Base-by-base conservation (phyloP, 2,113 vertebrate genomes). In the Bothrops jararaca region DNA sequence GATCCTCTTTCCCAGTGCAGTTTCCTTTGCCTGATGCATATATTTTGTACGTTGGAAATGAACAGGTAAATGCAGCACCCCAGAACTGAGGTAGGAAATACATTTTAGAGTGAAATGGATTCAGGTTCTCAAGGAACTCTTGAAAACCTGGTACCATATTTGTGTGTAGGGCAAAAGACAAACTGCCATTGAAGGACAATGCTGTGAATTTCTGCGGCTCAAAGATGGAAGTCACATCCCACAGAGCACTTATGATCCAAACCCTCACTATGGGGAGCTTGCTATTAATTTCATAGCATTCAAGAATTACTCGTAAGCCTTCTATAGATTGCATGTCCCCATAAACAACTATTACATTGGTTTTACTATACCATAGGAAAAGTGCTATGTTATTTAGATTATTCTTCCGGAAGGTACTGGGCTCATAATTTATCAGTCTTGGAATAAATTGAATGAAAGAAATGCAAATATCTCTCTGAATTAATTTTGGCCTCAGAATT, bases 121-220 rank as follows among this genome's bases (percentile, higher is more conserved):
- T 74, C 39, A 74, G 69, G 0, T 18, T 20, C 69, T 74, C 29
- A 34, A 74, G 69, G 15, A 34, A 74, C 13, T 34, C 1, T 34
- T 74, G 69, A 74, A 74, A 74, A 5, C 69, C 69, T 34, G 69
- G 69, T 34, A 74, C 69, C 1, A 2, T 34, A 34, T 39, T 34
- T 74, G n/a, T 74, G 2, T 39, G 69, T 0, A 34, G 1, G 15
- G n/a, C n/a, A 34, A 74, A 74, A 0, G 69, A 74, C n/a, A 74
- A 74, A n/a, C 69, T 74, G 2, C 69, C 69, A 39, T 74, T 74
- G n/a, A 74, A 74, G 0, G 69, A 74, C 12, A 34, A 3, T 74
- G 5, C 0, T 0, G 69, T 74, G n/a, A 74, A 74, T 74, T 74
- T 74, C 0, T 74, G 13, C 0, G 69, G 0, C 5, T 74, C n/a